Percentiles rank a stretch among this genome's conserved stretches.
Evolutionary conservation across 2,888 invertebrate species (phyloP).

Genomic region (Tenthredo amoena): DNA sequence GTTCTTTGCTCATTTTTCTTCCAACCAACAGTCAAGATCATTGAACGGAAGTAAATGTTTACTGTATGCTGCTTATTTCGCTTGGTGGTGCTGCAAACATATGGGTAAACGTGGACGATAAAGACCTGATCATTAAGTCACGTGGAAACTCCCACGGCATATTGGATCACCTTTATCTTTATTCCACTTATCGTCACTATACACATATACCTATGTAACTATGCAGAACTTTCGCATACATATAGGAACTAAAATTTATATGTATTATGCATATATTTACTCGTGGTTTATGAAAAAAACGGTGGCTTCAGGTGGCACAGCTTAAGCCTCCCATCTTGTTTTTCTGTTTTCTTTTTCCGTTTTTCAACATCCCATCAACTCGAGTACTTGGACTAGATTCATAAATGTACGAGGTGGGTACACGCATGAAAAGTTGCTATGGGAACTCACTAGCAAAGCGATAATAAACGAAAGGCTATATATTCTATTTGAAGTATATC

Average conservation of each 20-base stretch:
- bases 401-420: not conserved
- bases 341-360: not conserved
- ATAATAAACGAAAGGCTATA: not conserved
- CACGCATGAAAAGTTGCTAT: not conserved
- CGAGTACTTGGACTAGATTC: not conserved
- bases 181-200: not conserved
- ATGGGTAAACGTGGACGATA: not conserved
- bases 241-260: not conserved
- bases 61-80: not conserved
- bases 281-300: not conserved
- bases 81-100: not conserved
- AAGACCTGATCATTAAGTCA: not conserved
- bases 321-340: not conserved
- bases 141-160: conserved; percentile 35
- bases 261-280: not conserved
- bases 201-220: not conserved
- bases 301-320: not conserved
- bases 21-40: not conserved
- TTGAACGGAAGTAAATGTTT: conserved; percentile 14
- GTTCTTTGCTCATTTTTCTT: not conserved
- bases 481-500: not conserved
- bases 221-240: not conserved
- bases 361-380: not conserved
- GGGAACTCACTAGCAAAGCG: not conserved
- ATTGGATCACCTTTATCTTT: conserved; percentile 24